Evolutionary conservation across 1,140 invertebrate species (phyloP), one percentile per base, ranked within the genome.

Genomic region (Rhagoletis pomonella): DNA sequence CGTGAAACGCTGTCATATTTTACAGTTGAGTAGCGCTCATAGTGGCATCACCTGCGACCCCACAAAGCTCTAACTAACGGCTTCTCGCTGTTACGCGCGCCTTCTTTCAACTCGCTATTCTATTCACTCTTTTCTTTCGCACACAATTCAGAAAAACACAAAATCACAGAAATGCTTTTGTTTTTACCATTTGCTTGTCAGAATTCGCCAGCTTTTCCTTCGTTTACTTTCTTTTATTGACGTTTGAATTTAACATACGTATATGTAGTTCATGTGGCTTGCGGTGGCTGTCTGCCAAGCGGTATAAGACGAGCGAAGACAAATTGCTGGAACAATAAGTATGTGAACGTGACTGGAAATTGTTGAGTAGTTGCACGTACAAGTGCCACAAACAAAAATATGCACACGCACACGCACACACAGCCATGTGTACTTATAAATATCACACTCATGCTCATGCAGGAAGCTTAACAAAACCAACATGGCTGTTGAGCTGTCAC

Each of bases 301-400:
- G 44, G 69, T 7, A 47, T 81, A 50, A 47, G 73, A n/a, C 47
- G 47, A 50, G 47, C 47, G 73, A 81, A 81, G 73, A 81, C 73
- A 81, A 81, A 81, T 81, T 81, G 73, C 47, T 81, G 73, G 47
- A 81, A 81, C 73, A 81, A 81, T 81, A 81, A 81, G 73, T 81
- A 81, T 47, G 47, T 42, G 73, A 81, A 81, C 73, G 73, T 81
- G 73, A 81, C 73, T 81, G 73, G 73, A 58, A 81, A 55, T 29
- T 81, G 7, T 58, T 81, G 73, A 81, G 47, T 81, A 55, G 73
- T 81, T 81, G 73, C 73, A 81, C 73, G 73, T 81, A 81, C 73
- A 81, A 81, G 55, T 81, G 73, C 47, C 73, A 81, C 73, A 81
- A 81, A 81, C 19, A 17, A 39, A 67, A 67, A 73, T 39, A 42